phyloP scores from a whole-genome alignment of 1,140 invertebrate species.

The Meloidogyne hapla region DNA sequence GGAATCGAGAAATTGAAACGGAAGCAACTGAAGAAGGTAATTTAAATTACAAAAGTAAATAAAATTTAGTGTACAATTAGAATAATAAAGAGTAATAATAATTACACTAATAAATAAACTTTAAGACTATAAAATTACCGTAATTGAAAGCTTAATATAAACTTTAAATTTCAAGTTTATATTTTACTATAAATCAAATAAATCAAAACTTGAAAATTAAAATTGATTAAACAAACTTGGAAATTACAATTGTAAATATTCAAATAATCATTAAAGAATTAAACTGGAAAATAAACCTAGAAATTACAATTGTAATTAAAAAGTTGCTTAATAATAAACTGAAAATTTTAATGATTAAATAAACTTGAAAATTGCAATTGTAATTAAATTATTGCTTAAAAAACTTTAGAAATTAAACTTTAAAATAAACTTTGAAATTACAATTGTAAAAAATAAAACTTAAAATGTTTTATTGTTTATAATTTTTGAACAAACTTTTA shows the following conservation, averaged over 20 bases:
- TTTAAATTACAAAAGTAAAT: not conserved
- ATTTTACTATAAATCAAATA: too few relatives aligned
- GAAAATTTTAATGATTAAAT: not conserved
- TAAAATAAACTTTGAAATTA: not conserved
- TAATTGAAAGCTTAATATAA: too few relatives aligned
- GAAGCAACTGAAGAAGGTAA: slow-evolving; percentile 3
- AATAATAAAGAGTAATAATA: not conserved
- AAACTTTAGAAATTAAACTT: too few relatives aligned
- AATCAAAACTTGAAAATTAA: too few relatives aligned
- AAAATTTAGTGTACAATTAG: not conserved
- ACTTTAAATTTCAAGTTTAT: too few relatives aligned
- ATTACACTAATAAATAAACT: too few relatives aligned
- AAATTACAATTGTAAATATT: too few relatives aligned
- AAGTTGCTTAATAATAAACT: too few relatives aligned
- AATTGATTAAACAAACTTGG: too few relatives aligned
- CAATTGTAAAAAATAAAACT: not conserved
- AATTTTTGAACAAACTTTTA: not conserved
- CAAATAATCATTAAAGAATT: too few relatives aligned
- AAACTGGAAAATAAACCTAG: not conserved
- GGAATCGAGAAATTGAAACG: not conserved
- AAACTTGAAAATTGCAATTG: not conserved
- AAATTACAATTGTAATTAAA: not conserved
- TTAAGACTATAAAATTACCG: not conserved
- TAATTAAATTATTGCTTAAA: too few relatives aligned
- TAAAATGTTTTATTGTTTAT: not conserved